Base-by-base conservation (phyloP, 2,797 vertebrate genomes). In the Pogonophryne albipinna region DNA sequence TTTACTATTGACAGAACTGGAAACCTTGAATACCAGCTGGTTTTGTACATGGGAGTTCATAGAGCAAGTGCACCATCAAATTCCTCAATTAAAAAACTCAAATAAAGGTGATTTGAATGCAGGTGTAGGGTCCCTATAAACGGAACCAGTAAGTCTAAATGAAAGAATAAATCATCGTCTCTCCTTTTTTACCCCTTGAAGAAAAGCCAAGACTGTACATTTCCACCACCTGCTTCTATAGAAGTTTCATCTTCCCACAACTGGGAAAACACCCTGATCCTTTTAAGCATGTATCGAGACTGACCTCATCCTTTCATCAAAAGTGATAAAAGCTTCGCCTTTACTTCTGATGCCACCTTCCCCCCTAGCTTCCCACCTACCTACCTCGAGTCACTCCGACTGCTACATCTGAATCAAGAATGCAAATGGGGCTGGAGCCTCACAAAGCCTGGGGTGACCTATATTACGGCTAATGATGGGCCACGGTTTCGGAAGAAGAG, bases 401-500 rank as follows among this genome's bases (percentile, higher is more conserved):
- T 87, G 89, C 90, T 92, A 90, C 89, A 68, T 92, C 91, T 89
- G 91, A 95, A 94, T 96, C 94, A 95, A 95, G 94, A 90, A 95
- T 95, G 94, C 92, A 95, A 95, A 96, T 94, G 91, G 89, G 85
- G 90, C 86, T 93, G 86, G 76, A 90, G 89, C 89, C 88, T 93
- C 92, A 94, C 91, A 94, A 95, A 95, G 94, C 93, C 92, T 87
- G 85, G 89, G 85, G 89, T 95, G 95, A 95, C 95, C 95, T 95
- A 95, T 93, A 96, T 96, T 93, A 93, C 91, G 91, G 93, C 94
- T 95, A 95, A 95, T 94, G 93, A 95, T 94, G 94, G 93, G 91
- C 94, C 91, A 90, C 90, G 88, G 85, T 90, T 92, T 89, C 82
- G 80, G 89, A 91, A 91, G 92, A 93, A 84, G 90, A 92, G 87